These are phyloP conservation scores for Sinotaia quadrata DNA, from an alignment of 2,888 invertebrate species.

Conservation along the genomic window DNA sequence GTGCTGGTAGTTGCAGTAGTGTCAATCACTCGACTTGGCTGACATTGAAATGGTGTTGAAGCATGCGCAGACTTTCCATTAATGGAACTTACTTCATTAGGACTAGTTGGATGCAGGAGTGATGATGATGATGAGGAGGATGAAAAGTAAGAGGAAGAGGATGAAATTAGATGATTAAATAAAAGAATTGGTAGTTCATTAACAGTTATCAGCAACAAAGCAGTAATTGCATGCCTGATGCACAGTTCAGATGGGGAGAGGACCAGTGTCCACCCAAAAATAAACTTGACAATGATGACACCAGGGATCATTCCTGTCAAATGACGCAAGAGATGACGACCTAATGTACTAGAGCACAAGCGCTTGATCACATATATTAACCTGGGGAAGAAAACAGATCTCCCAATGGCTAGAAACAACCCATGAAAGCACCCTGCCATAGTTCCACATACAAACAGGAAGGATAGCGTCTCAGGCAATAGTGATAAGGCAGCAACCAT, in stretches of 20 bases:
- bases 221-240: slow-evolving; percentile 21
- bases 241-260: neutral
- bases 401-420: slow-evolving; percentile 37
- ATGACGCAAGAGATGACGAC: slow-evolving; percentile 37
- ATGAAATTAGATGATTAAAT: too few species aligned
- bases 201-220: slow-evolving; percentile 33
- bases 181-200: slow-evolving; percentile 12
- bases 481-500: slow-evolving; percentile 21
- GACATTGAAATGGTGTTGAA: neutral
- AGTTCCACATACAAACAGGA: slow-evolving; percentile 33
- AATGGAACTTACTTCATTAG: neutral
- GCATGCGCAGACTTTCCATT: neutral
- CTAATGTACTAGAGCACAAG: slow-evolving; percentile 16
- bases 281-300: slow-evolving; percentile 15
- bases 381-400: slow-evolving; percentile 40
- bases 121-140: neutral
- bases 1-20: slow-evolving; percentile 28
- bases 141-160: neutral
- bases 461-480: slow-evolving; percentile 25
- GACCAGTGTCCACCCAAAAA: slow-evolving; percentile 38
- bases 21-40: slow-evolving; percentile 26
- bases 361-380: slow-evolving; percentile 36
- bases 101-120: neutral
- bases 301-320: slow-evolving; percentile 41
- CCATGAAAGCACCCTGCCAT: slow-evolving; percentile 39